Percentiles rank a stretch among this genome's conserved stretches.
These are phyloP conservation scores for Cydia pomonella DNA, from an alignment of 1,140 invertebrate genomes.

Conservation along the genomic window DNA sequence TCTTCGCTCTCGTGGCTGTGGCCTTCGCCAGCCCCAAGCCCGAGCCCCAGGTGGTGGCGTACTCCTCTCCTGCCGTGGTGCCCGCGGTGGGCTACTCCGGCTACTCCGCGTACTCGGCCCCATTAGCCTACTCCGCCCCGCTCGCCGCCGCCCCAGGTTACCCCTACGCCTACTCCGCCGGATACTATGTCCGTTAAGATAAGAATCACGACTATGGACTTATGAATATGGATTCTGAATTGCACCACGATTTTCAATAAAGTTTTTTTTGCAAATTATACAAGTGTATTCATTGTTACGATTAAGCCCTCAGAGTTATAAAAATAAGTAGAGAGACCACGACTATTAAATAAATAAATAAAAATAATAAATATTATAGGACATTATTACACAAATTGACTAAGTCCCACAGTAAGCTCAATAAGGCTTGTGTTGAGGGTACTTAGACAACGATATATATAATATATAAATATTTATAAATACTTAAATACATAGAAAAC, in stretches of 20 bases:
- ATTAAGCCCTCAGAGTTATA: too few relatives aligned
- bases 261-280: conserved; percentile 12
- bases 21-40: conserved; percentile 77
- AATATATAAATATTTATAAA: too few relatives aligned
- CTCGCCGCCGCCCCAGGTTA: conserved; percentile 40
- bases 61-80: conserved; percentile 51
- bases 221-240: not conserved
- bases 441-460: too few relatives aligned
- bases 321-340: too few relatives aligned
- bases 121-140: conserved; percentile 42
- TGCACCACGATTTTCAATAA: conserved; percentile 6
- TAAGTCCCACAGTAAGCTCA: too few relatives aligned
- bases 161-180: conserved; percentile 35
- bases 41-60: conserved; percentile 56
- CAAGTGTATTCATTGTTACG: not conserved
- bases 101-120: conserved; percentile 50
- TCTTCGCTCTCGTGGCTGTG: conserved; percentile 77
- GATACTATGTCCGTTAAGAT: conserved; percentile 53
- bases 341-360: too few relatives aligned
- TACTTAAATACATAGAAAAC: too few relatives aligned
- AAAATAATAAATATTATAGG: too few relatives aligned
- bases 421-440: too few relatives aligned
- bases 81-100: conserved; percentile 65
- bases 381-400: too few relatives aligned
- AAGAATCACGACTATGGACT: not conserved